A percentile compares a stretch with the other conserved stretches of the same genome.
Evolutionary conservation across 1,140 invertebrate species (phyloP).

Genomic region (Pseudomyrmex pallidus): DNA sequence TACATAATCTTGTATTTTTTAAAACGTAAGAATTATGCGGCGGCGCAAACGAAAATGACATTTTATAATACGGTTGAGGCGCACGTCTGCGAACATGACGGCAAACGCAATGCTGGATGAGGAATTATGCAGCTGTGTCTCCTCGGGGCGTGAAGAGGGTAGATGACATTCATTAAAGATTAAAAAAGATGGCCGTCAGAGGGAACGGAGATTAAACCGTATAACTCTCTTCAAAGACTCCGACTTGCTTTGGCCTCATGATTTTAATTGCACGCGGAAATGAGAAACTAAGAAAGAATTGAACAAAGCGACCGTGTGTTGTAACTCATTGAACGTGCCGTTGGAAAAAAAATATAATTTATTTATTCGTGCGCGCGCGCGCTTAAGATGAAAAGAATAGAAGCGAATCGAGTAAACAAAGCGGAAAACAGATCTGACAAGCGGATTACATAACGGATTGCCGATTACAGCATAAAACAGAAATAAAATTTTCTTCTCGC

Average conservation of each 20-base stretch:
- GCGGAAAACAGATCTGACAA: constrained; percentile 20
- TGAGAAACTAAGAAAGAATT: constrained; percentile 45
- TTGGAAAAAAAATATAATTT: constrained; percentile 19
- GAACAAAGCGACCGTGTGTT: constrained; percentile 13
- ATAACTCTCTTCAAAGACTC: constrained; percentile 49
- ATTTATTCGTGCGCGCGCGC: constrained; percentile 29
- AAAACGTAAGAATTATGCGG: constrained; percentile 23
- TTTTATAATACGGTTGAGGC: constrained; percentile 33
- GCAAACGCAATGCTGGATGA: constrained; percentile 27
- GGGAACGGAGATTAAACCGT: constrained; percentile 53
- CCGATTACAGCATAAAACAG: not conserved
- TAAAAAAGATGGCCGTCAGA: constrained; percentile 57
- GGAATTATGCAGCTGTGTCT: constrained; percentile 40
- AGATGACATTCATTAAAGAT: constrained; percentile 57
- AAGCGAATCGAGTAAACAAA: constrained; percentile 25
- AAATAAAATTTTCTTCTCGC: too few species aligned
- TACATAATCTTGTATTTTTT: not conserved
- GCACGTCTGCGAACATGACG: not conserved
- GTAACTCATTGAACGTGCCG: constrained; percentile 18
- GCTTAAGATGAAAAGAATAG: constrained; percentile 11
- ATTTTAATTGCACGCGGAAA: constrained; percentile 60
- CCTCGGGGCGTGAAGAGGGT: constrained; percentile 36
- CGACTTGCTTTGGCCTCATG: constrained; percentile 34
- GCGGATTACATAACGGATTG: not conserved
- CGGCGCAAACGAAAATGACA: constrained; percentile 2